Conservation (phyloP, 2,113 vertebrate genomes). For the Rhynchomys soricoides region DNA sequence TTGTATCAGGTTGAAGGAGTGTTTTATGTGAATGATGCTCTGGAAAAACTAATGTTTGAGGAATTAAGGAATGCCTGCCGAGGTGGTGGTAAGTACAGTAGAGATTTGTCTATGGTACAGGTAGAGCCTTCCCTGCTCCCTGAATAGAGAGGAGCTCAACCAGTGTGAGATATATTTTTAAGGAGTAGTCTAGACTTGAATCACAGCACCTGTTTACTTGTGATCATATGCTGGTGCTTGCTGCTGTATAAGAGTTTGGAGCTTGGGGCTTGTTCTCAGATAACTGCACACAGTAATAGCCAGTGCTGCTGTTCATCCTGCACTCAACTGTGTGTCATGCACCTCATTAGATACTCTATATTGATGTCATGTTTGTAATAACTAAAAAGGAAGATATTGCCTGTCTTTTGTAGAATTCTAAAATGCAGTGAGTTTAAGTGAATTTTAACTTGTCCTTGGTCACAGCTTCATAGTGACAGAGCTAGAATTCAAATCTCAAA, state of each 20-base stretch:
- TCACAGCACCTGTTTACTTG: neutral
- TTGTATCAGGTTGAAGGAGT: slow-evolving; percentile 93
- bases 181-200: neutral
- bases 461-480: neutral
- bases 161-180: neutral
- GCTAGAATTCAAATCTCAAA: neutral
- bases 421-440: neutral
- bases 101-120: neutral
- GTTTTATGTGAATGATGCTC: slow-evolving; percentile 96
- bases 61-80: slow-evolving; percentile 96
- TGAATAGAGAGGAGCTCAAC: neutral
- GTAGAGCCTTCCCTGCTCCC: neutral
- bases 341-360: neutral
- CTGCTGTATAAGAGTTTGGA: neutral
- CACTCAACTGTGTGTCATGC: neutral
- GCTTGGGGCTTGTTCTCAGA: neutral
- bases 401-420: slow-evolving; percentile 15
- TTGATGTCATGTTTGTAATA: neutral
- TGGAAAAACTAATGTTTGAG: slow-evolving; percentile 99
- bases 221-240: neutral
- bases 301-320: neutral
- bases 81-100: slow-evolving; percentile 90
- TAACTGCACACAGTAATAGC: neutral
- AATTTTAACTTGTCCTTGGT: neutral
- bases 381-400: neutral